These are phyloP conservation scores for Heteractis magnifica DNA, from an alignment of 92 coral and sea anemone genomes.

Conservation along the genomic window DNA sequence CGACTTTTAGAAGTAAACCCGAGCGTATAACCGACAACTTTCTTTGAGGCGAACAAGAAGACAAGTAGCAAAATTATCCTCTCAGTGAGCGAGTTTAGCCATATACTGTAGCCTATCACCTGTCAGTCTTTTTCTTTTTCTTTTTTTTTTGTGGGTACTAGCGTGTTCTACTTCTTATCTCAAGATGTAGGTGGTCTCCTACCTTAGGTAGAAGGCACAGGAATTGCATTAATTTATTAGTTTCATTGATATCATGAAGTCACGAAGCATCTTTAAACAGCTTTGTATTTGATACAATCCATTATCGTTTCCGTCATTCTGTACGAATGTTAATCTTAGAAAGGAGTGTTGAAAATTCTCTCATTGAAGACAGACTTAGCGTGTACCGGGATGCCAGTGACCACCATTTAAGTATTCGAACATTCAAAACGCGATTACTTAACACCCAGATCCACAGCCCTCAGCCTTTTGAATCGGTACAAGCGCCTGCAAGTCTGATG, in stretches of 20 bases:
- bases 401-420: not conserved
- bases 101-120: too few relatives aligned
- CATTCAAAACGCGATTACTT: not conserved
- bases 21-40: too few relatives aligned
- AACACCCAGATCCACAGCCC: not conserved
- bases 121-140: too few relatives aligned
- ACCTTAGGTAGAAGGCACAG: not conserved
- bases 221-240: not conserved
- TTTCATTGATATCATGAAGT: not conserved
- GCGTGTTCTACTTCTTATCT: too few relatives aligned
- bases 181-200: not conserved
- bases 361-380: not conserved
- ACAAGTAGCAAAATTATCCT: too few relatives aligned
- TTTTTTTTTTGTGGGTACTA: too few relatives aligned
- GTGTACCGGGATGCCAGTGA: not conserved
- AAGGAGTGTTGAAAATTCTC: not conserved
- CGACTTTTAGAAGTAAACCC: too few relatives aligned
- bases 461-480: conserved; percentile 1
- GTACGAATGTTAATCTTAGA: not conserved
- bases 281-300: not conserved
- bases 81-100: too few relatives aligned
- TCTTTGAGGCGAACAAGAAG: too few relatives aligned
- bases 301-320: not conserved
- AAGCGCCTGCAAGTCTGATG: conserved; percentile 12
- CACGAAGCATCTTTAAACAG: too few relatives aligned